Percentiles rank a stretch among this genome's conserved stretches.
These are phyloP conservation scores for Haliaeetus leucogaster DNA, from an alignment of 2,113 vertebrate species.

Conservation along the genomic window DNA sequence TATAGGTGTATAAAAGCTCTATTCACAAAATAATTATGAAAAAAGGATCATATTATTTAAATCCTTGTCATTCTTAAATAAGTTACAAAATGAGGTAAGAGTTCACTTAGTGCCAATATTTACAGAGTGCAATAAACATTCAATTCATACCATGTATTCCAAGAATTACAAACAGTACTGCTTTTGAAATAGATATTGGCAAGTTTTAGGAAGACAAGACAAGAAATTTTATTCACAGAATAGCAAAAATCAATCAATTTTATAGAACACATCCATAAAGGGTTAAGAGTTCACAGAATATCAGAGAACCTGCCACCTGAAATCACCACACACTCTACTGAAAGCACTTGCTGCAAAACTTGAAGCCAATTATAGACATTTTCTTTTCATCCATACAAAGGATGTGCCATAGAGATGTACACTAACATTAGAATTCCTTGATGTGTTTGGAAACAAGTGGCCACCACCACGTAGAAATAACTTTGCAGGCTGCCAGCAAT, in stretches of 20 bases:
- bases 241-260: neutral
- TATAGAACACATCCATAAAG: neutral
- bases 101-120: neutral
- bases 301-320: neutral
- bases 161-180: neutral
- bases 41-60: neutral
- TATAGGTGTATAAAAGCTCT: neutral
- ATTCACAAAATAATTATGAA: neutral
- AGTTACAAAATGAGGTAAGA: neutral
- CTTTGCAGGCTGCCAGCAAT: neutral
- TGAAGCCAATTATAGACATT: neutral
- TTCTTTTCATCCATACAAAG: neutral
- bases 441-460: neutral
- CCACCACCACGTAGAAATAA: neutral
- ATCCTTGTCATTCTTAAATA: neutral
- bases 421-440: neutral
- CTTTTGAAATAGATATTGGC: neutral
- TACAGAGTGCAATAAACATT: neutral
- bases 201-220: neutral
- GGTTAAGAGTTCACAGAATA: neutral
- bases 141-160: neutral
- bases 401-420: neutral
- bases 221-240: neutral
- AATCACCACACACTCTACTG: neutral
- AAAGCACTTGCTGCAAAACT: neutral